phyloP scores from a whole-genome alignment of 2,888 invertebrate species.

The Leuctra nigra region DNA sequence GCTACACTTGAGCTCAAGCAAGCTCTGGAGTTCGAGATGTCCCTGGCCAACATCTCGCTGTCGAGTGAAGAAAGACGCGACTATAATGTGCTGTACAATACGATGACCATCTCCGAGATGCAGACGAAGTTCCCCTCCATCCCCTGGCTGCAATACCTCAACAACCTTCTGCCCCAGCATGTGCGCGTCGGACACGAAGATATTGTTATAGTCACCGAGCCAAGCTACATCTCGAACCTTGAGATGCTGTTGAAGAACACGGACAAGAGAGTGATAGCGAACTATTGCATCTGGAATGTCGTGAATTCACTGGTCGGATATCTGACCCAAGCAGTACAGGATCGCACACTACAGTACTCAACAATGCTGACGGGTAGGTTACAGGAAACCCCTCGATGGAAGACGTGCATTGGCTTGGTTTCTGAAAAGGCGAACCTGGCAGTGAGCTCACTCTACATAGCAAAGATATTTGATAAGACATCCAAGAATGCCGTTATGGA shows the following conservation, averaged over 20 bases:
- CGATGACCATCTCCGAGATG: constrained; percentile 75
- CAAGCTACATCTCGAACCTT: constrained; percentile 67
- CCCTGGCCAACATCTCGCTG: constrained; percentile 80
- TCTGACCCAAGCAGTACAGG: constrained; percentile 68
- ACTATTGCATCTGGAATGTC: constrained; percentile 90
- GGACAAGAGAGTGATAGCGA: constrained; percentile 65
- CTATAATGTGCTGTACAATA: constrained; percentile 82
- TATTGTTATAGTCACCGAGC: constrained; percentile 76
- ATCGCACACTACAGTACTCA: constrained; percentile 72
- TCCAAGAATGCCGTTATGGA: constrained; percentile 77
- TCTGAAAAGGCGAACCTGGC: constrained; percentile 40
- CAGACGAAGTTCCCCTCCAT: constrained; percentile 67
- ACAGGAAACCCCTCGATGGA: constrained; percentile 83
- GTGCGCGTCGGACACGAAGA: constrained; percentile 60
- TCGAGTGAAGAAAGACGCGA: constrained; percentile 87
- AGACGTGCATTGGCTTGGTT: constrained; percentile 71
- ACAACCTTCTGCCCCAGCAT: constrained; percentile 63
- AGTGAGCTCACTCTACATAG: constrained; percentile 74
- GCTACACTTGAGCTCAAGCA: constrained; percentile 68
- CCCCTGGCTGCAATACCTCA: constrained; percentile 80
- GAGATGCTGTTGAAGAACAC: constrained; percentile 53
- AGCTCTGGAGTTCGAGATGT: constrained; percentile 82
- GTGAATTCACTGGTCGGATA: constrained; percentile 75
- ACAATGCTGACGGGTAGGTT: constrained; percentile 76
- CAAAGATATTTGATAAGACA: constrained; percentile 79